Evolutionary conservation across 2,113 vertebrate genomes (phyloP), one percentile per base, ranked within the genome.

Genomic region (Thymallus thymallus): DNA sequence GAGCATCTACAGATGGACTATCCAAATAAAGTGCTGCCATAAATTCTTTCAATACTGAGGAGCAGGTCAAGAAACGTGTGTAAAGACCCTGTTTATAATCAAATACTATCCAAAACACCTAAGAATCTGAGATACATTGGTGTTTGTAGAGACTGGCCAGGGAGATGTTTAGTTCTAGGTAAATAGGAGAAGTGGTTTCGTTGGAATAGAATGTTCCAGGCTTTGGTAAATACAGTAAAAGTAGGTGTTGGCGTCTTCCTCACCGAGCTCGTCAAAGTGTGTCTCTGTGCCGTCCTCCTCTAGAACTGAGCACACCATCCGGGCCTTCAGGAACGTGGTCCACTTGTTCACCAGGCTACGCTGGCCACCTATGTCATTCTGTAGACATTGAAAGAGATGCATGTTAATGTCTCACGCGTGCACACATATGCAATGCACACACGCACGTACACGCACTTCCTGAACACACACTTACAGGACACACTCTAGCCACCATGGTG

Each of bases 301-400:
- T 81, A 96, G 93, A 10, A 99, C 97, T 0, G 97, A 99, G 79
- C 98, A 99, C 66, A 99, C 97, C 84, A 99, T 93, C 76, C 98
- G 88, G 0, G 97, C 97, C 85, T 99, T 99, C 18, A 98, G 88
- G 86, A 98, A 99, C 0, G 98, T 99, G 29, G 97, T 98, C 98
- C 98, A 99, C 70, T 98, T 99, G 89, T 99, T 99, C 70, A 99
- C 98, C 0, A 99, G 94, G 79, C 98, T 99, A 16, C 98, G 94
- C 79, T 98, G 96, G 16, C 98, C 98, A n/a, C 98, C 98, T 0
- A 95, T 95, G 87, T 99, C 98, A 77, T 94, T 99, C 98, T 94
- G 83, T 12, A 46, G 41, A 76, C 16, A 80, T 5, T 71, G 71
- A 62, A 56, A n/a, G 13, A 63, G 7, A 62, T 55, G 13, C 23